phyloP scores from a whole-genome alignment of 2,888 invertebrate species.

The Automeris io region DNA sequence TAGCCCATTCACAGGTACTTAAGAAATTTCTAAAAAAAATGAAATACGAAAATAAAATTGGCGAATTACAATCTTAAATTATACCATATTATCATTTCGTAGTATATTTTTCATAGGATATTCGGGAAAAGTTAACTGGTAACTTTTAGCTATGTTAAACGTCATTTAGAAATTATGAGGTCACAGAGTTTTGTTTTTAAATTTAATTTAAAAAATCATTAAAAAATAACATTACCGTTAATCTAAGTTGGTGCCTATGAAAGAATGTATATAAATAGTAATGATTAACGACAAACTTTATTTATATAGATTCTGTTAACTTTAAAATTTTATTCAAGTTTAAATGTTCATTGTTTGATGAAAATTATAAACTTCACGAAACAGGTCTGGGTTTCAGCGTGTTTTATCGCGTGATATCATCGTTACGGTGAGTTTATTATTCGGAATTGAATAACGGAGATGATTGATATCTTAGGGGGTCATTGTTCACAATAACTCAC shows the following conservation, averaged over 20 bases:
- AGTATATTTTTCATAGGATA: no score
- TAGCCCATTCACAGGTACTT: no score
- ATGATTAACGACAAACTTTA: background rate
- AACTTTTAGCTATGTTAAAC: no score
- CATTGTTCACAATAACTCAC: conserved; percentile 37
- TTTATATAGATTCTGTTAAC: conserved; percentile 1
- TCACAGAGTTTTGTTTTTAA: conserved; percentile 30
- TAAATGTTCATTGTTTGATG: conserved; percentile 28
- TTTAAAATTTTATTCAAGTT: conserved; percentile 15
- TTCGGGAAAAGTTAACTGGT: no score
- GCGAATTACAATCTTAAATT: no score
- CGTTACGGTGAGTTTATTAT: conserved; percentile 49
- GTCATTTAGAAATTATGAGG: conserved; percentile 11
- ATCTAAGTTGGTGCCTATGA: background rate
- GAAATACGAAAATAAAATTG: no score
- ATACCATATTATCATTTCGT: no score
- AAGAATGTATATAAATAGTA: background rate
- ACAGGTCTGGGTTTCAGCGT: conserved; percentile 25
- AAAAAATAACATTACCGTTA: background rate
- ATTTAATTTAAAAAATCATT: conserved; percentile 16
- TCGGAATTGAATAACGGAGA: conserved; percentile 9
- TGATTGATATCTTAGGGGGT: conserved; percentile 26
- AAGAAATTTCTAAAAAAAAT: no score
- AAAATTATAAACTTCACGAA: conserved; percentile 21
- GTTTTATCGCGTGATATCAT: conserved; percentile 40